phyloP scores from a whole-genome alignment of 2,888 invertebrate genomes.

The Hirtodrosophila duncani region DNA sequence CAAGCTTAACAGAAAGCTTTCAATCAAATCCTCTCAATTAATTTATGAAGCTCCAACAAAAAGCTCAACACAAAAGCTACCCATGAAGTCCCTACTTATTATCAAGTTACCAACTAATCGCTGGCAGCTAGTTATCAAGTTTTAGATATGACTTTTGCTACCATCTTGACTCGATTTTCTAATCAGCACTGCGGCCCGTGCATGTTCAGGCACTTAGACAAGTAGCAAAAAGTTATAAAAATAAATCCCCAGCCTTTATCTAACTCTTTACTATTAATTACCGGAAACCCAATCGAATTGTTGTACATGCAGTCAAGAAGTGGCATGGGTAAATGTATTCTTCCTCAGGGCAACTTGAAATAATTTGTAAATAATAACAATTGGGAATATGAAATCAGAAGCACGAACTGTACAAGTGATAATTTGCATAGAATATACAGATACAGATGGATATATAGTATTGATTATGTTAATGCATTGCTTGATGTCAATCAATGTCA shows the following conservation, averaged over 20 bases:
- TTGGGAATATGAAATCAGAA: slow-evolving; percentile 15
- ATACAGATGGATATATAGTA: no score
- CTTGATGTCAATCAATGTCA: no score
- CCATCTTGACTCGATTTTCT: slow-evolving; percentile 1
- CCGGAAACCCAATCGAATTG: slow-evolving; percentile 4
- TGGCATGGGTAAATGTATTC: slow-evolving; percentile 20
- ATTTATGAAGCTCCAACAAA: no score
- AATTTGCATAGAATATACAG: no score
- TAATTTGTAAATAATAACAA: neutral
- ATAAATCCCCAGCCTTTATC: slow-evolving; percentile 1
- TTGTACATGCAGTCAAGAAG: slow-evolving; percentile 25
- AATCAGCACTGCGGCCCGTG: slow-evolving; percentile 6
- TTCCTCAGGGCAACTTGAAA: slow-evolving; percentile 14
- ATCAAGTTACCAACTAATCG: no score
- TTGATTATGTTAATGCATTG: no score
- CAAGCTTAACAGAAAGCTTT: no score
- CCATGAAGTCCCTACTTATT: no score
- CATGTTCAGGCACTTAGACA: slow-evolving; percentile 24
- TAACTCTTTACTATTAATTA: slow-evolving; percentile 19
- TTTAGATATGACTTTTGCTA: slow-evolving; percentile 13
- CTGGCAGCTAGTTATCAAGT: slow-evolving; percentile 12
- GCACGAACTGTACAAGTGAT: no score
- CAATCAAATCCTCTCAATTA: no score
- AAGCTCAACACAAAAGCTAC: no score
- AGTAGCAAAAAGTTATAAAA: slow-evolving; percentile 13